Percentiles rank a stretch among this genome's conserved stretches.
phyloP scores from a whole-genome alignment of 2,113 vertebrate genomes.

The Ciconia maguari region DNA sequence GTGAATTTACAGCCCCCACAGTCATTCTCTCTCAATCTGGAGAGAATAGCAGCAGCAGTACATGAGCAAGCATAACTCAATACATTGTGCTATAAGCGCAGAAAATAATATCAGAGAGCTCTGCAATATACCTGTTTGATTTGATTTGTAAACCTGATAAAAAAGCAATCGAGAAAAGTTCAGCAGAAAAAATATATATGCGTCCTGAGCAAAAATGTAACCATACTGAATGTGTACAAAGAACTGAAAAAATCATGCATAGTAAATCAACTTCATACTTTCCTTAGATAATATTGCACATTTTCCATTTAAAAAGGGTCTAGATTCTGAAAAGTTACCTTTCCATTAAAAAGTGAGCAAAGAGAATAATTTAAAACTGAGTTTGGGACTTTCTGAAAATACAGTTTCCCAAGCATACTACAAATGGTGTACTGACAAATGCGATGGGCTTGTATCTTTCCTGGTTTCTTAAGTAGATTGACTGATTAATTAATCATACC shows the following conservation, averaged over 20 bases:
- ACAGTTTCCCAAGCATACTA: neutral
- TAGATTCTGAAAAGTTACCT: slow-evolving; percentile 49
- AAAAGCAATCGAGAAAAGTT: slow-evolving; percentile 83
- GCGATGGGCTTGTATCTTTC: neutral
- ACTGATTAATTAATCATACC: slow-evolving; percentile 62
- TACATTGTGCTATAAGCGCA: slow-evolving; percentile 77
- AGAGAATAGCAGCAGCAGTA: slow-evolving; percentile 70
- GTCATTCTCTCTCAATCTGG: slow-evolving; percentile 74
- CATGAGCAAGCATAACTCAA: slow-evolving; percentile 76
- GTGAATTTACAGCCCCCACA: slow-evolving; percentile 76
- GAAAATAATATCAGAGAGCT: slow-evolving; percentile 80
- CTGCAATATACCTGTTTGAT: slow-evolving; percentile 85
- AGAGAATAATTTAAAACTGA: slow-evolving; percentile 39
- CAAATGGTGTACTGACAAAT: neutral
- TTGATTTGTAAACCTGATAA: slow-evolving; percentile 87
- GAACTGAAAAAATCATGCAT: slow-evolving; percentile 64
- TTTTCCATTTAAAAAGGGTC: slow-evolving; percentile 52
- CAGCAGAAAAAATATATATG: slow-evolving; percentile 67
- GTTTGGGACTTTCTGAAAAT: neutral
- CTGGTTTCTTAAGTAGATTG: neutral
- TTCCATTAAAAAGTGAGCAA: slow-evolving; percentile 46
- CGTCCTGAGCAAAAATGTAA: slow-evolving; percentile 70
- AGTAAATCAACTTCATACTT: slow-evolving; percentile 59
- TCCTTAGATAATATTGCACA: slow-evolving; percentile 59
- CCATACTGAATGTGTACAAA: slow-evolving; percentile 69